These are phyloP conservation scores for Beaufortia kweichowensis DNA, from an alignment of 2,113 vertebrate genomes.

Conservation along the genomic window DNA sequence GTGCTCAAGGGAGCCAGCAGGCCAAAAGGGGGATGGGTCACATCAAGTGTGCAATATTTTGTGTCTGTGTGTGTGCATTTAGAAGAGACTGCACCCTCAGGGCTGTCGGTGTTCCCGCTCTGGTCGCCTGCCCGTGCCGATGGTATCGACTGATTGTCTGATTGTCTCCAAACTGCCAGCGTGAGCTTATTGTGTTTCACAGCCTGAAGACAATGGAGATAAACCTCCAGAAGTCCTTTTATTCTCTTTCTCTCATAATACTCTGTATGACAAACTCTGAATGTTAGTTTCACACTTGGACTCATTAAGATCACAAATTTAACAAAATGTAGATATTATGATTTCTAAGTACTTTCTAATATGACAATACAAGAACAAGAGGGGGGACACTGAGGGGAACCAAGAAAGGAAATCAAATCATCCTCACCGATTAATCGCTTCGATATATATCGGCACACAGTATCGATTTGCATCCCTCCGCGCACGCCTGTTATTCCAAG, in stretches of 20 bases:
- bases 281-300: constrained; percentile 63
- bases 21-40: not conserved
- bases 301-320: constrained; percentile 55
- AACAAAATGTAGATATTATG: constrained; percentile 29
- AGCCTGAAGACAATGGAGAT: constrained; percentile 8
- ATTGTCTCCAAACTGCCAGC: constrained; percentile 46
- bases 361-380: too few relatives aligned
- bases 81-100: constrained; percentile 24
- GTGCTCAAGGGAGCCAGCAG: not conserved
- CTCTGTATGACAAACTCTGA: constrained; percentile 43
- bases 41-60: not conserved
- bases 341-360: constrained; percentile 30
- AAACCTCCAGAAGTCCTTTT: not conserved
- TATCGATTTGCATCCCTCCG: constrained; percentile 58
- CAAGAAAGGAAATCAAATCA: constrained; percentile 41
- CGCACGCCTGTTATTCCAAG: constrained; percentile 53
- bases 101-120: constrained; percentile 23
- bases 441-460: constrained; percentile 53
- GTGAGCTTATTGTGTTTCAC: constrained; percentile 37
- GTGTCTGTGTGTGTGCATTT: constrained; percentile 20
- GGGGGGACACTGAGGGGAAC: not conserved
- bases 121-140: constrained; percentile 34
- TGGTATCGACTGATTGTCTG: constrained; percentile 42
- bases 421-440: constrained; percentile 36
- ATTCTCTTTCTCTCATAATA: constrained; percentile 38